Conservation (phyloP, 2,113 vertebrate genomes). For the Craseonycteris thonglongyai region DNA sequence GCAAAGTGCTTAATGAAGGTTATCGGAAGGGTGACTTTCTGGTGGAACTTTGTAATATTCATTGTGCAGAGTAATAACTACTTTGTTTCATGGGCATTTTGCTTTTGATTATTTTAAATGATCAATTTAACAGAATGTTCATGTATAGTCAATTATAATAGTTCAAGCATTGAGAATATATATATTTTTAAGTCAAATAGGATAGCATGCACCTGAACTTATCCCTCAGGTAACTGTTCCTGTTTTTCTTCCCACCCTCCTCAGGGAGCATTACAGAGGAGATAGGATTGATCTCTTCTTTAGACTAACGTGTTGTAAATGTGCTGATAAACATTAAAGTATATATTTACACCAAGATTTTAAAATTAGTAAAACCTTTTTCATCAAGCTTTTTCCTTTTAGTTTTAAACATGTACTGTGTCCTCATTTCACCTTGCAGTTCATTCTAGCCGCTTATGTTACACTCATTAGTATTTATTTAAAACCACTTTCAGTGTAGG, state of each 20-base stretch:
- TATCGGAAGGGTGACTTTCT: background rate
- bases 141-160: background rate
- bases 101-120: conserved; percentile 31
- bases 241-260: background rate
- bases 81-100: background rate
- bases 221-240: background rate
- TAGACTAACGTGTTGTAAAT: background rate
- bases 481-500: conserved; percentile 4
- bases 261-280: background rate
- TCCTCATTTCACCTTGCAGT: conserved; percentile 12
- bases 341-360: background rate
- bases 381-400: background rate
- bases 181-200: background rate
- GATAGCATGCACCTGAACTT: background rate
- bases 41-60: background rate
- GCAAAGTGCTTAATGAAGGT: background rate
- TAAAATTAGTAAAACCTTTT: background rate
- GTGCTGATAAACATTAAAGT: background rate
- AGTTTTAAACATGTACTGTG: background rate
- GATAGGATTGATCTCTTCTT: background rate
- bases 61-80: background rate
- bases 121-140: background rate
- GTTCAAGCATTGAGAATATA: background rate
- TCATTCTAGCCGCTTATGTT: background rate
- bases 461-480: conserved; percentile 6